Percentiles rank a stretch among this genome's conserved stretches.
Evolutionary conservation across 2,888 invertebrate species (phyloP).

Genomic region (Chymomyza procnemis): DNA sequence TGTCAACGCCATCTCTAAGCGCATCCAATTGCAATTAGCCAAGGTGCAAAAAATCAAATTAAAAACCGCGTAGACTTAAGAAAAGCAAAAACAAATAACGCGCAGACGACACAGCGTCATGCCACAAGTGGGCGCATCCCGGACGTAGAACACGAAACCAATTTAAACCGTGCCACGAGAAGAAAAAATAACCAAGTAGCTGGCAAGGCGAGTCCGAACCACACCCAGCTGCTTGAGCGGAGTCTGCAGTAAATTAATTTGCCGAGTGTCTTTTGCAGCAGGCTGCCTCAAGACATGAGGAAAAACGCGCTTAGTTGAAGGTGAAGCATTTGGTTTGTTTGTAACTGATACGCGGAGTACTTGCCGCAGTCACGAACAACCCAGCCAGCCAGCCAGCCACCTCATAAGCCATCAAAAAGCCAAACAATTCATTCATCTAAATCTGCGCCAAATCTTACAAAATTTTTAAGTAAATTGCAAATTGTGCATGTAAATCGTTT

Average conservation of each 20-base stretch:
- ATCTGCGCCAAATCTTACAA: neutral
- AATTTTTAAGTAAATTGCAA: slow-evolving; percentile 54
- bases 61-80: slow-evolving; percentile 27
- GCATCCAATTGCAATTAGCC: slow-evolving; percentile 75
- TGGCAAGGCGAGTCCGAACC: slow-evolving; percentile 35
- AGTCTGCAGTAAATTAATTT: slow-evolving; percentile 74
- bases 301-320: slow-evolving; percentile 8
- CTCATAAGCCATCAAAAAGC: slow-evolving; percentile 47
- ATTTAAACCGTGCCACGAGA: slow-evolving; percentile 36
- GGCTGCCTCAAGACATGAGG: slow-evolving; percentile 16
- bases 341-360: slow-evolving; percentile 22
- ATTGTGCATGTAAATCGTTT: slow-evolving; percentile 59
- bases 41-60: slow-evolving; percentile 75
- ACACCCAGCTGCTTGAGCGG: slow-evolving; percentile 69
- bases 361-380: too few species aligned
- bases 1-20: slow-evolving; percentile 63
- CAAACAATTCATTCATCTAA: slow-evolving; percentile 40
- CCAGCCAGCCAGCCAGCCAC: too few species aligned
- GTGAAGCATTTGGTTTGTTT: slow-evolving; percentile 6
- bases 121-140: slow-evolving; percentile 36
- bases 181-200: slow-evolving; percentile 23
- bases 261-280: slow-evolving; percentile 52
- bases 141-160: slow-evolving; percentile 59
- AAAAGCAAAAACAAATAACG: neutral
- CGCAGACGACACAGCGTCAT: slow-evolving; percentile 8